Evolutionary conservation across 2,113 vertebrate species (phyloP).

Genomic region (Crypturellus undulatus): DNA sequence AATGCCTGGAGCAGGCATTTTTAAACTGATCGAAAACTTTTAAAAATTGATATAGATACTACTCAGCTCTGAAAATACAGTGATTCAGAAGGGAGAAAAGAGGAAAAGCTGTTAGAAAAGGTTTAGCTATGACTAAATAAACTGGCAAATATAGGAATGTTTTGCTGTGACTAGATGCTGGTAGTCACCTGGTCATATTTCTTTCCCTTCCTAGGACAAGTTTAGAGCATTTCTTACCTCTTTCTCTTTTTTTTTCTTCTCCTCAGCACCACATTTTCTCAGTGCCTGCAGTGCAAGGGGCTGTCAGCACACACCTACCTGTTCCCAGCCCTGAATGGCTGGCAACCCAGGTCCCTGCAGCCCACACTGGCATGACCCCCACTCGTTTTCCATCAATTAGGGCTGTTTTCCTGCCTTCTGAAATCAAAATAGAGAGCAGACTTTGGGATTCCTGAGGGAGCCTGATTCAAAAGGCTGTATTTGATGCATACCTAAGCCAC

Average conservation of each 20-base stretch:
- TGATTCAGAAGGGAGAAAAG: not conserved
- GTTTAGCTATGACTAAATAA: not conserved
- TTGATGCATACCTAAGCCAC: not conserved
- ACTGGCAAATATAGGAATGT: not conserved
- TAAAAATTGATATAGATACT: not conserved
- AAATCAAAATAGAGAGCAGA: not conserved
- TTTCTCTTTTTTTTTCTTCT: not conserved
- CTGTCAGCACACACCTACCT: fast-evolving
- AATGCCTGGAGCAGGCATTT: not conserved
- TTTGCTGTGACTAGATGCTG: not conserved
- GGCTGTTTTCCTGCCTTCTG: not conserved
- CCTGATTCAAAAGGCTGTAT: fast-evolving
- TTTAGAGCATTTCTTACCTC: not conserved
- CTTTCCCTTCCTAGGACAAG: not conserved
- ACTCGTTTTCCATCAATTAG: not conserved
- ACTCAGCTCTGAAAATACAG: not conserved
- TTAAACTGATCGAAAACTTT: not conserved
- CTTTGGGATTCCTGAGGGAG: not conserved
- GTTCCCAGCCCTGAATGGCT: not conserved
- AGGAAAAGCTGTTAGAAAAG: not conserved
- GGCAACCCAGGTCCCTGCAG: not conserved
- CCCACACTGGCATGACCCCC: not conserved
- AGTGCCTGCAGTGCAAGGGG: not conserved
- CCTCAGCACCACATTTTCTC: not conserved
- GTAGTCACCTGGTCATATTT: not conserved